A percentile compares a stretch with the other conserved stretches of the same genome.
Conservation (phyloP, 2,888 invertebrate species). For the Tortricodes alternella region DNA sequence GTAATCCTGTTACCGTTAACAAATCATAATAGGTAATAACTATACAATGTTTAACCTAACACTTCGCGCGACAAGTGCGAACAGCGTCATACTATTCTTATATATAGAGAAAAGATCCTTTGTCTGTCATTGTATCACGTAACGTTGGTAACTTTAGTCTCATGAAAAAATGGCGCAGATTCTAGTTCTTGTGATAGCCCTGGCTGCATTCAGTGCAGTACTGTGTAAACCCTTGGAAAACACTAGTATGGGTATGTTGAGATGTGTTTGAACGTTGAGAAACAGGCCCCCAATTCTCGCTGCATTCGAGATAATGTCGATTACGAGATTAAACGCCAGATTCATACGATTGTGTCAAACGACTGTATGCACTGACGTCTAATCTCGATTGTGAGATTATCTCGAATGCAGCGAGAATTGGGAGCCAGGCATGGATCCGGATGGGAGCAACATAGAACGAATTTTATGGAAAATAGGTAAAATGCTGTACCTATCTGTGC, state of each 20-base stretch:
- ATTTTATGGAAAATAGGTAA: no score
- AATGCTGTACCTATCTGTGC: no score
- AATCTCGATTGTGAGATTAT: no score
- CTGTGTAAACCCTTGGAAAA: constrained; percentile 48
- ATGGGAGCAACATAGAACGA: no score
- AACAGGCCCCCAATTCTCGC: no score
- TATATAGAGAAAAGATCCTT: constrained; percentile 1
- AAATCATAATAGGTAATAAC: constrained; percentile 10
- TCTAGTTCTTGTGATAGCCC: constrained; percentile 42
- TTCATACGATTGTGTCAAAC: no score
- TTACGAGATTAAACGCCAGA: no score
- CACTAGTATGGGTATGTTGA: constrained; percentile 40
- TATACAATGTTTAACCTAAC: constrained; percentile 37
- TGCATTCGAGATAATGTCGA: no score
- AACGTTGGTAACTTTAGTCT: background rate
- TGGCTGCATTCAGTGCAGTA: constrained; percentile 40
- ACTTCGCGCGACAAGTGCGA: constrained; percentile 43
- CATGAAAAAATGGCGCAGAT: constrained; percentile 31
- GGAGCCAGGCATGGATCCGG: no score
- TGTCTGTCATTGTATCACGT: constrained; percentile 1
- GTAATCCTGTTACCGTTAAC: constrained; percentile 17
- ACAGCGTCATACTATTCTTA: constrained; percentile 41
- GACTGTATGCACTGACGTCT: no score
- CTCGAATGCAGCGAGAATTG: no score
- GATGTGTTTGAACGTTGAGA: no score